Percentiles rank a stretch among this genome's conserved stretches.
These are phyloP conservation scores for Chelonoidis abingdonii DNA, from an alignment of 2,113 vertebrate species.

Conservation along the genomic window DNA sequence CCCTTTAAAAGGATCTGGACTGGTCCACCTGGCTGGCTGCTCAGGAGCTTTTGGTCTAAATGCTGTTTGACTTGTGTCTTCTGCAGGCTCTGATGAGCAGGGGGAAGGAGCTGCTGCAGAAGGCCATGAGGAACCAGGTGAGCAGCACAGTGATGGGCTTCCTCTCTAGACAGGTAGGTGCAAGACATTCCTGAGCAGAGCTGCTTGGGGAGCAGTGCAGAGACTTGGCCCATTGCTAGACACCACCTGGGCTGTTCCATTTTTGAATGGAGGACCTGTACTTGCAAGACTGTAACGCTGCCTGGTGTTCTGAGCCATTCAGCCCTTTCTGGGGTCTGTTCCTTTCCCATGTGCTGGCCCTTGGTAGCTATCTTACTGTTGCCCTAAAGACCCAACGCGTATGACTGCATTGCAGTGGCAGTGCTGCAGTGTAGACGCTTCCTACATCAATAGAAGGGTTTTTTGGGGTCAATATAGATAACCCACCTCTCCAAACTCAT, in stretches of 20 bases:
- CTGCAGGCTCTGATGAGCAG: constrained; percentile 84
- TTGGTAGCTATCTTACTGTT: neutral
- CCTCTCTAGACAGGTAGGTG: neutral
- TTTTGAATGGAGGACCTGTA: no score
- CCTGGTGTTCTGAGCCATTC: neutral
- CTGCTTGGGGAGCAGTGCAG: neutral
- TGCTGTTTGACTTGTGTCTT: neutral
- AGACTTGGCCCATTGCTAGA: neutral
- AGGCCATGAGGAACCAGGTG: constrained; percentile 89
- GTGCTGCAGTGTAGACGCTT: no score
- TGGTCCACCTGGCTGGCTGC: neutral
- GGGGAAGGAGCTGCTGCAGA: constrained; percentile 88
- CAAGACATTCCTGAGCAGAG: neutral
- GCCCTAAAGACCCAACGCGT: neutral
- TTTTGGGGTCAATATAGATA: no score
- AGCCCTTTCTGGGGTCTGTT: neutral
- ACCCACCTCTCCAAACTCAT: no score
- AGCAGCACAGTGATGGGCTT: constrained; percentile 29
- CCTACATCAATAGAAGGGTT: no score
- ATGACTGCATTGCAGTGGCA: neutral
- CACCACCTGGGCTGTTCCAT: neutral
- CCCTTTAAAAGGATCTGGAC: neutral
- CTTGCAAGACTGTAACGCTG: neutral
- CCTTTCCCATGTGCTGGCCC: neutral
- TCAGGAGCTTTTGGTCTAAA: neutral